These are phyloP conservation scores for Drosophila meridiana DNA, from an alignment of 2,888 invertebrate species.

Conservation along the genomic window DNA sequence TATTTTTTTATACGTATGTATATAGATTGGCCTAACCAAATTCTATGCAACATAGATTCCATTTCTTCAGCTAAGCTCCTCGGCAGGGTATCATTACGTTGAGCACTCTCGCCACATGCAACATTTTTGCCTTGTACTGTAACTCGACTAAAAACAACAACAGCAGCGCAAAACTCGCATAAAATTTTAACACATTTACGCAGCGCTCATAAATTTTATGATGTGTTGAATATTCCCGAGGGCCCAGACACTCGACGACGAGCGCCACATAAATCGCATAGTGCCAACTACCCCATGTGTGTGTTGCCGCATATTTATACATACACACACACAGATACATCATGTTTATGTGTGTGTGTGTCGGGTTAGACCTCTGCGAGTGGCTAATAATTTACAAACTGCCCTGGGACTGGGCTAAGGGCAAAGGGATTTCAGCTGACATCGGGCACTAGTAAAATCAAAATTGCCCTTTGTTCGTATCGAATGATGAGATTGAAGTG, in stretches of 20 bases:
- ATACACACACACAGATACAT: constrained; percentile 1
- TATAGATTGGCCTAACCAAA: background rate
- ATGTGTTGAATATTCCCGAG: constrained; percentile 49
- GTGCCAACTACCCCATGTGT: constrained; percentile 24
- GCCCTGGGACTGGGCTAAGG: constrained; percentile 16
- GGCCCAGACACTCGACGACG: constrained; percentile 20
- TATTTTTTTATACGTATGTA: background rate
- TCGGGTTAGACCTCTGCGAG: constrained; percentile 20
- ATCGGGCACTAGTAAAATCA: constrained; percentile 12
- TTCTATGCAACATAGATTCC: background rate
- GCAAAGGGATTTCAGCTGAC: constrained; percentile 8
- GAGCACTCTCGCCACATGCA: background rate
- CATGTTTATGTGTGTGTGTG: background rate
- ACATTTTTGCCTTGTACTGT: background rate
- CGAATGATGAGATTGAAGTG: constrained; percentile 17
- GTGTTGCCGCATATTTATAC: constrained; percentile 5
- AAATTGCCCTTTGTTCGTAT: constrained; percentile 6
- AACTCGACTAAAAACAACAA: constrained; percentile 11
- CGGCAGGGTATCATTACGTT: background rate
- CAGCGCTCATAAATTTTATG: constrained; percentile 68
- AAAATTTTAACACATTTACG: constrained; percentile 60
- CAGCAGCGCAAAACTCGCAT: constrained; percentile 18
- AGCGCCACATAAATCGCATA: constrained; percentile 52
- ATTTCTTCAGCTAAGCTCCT: background rate
- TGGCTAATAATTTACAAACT: constrained; percentile 47